phyloP scores from a whole-genome alignment of 2,797 vertebrate species.

The Chrysocyon brachyurus region DNA sequence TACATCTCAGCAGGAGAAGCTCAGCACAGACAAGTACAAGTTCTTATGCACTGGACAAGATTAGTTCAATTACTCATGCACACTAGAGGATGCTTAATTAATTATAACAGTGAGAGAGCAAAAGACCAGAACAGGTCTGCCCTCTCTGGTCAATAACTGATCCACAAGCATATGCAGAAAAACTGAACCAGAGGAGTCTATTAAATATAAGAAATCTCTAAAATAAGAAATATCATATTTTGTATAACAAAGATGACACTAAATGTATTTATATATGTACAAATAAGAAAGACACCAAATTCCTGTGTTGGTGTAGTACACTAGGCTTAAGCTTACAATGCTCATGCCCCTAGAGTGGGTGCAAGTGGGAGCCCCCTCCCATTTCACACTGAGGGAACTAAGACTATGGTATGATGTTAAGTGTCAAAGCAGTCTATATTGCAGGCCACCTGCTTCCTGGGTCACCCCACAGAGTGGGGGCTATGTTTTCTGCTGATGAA shows the following conservation, averaged over 20 bases:
- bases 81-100: conserved; percentile 73
- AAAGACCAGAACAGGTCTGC: conserved; percentile 49
- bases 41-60: conserved; percentile 64
- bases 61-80: conserved; percentile 80
- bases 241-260: background rate
- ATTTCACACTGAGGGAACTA: background rate
- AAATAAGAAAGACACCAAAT: background rate
- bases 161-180: conserved; percentile 25
- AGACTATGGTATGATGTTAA: background rate
- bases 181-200: background rate
- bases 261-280: background rate
- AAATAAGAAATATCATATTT: conserved; percentile 10
- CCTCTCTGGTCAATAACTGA: background rate
- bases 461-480: background rate
- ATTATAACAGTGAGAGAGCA: conserved; percentile 71
- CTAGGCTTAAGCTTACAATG: background rate
- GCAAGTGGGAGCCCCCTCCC: background rate
- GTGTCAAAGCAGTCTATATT: background rate
- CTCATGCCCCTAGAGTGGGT: background rate
- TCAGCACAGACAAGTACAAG: conserved; percentile 16
- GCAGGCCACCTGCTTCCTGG: background rate
- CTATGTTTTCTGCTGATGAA: background rate
- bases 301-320: background rate
- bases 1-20: conserved; percentile 75
- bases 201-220: background rate